Conservation (phyloP, 1,140 invertebrate genomes). For the Phortica variegata region DNA sequence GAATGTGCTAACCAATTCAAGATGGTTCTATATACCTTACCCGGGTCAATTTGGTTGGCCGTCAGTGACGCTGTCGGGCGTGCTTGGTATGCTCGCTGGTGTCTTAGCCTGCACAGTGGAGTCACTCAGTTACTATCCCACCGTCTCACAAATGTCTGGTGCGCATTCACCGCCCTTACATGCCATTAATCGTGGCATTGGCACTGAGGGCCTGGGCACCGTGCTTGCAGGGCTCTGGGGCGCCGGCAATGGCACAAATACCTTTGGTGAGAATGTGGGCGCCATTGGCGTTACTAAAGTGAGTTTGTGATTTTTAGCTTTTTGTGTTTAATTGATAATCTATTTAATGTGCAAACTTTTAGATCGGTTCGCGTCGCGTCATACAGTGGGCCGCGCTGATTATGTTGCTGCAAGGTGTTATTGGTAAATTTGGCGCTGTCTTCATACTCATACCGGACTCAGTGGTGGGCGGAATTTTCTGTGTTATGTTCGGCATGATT, state of each 20-base stretch:
- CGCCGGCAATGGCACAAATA: conserved; percentile 83
- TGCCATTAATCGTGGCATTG: conserved; percentile 84
- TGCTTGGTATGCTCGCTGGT: conserved; percentile 81
- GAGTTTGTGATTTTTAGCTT: background rate
- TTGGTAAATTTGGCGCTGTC: conserved; percentile 81
- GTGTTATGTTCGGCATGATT: conserved; percentile 86
- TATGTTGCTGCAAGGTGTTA: conserved; percentile 77
- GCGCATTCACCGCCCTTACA: conserved; percentile 80
- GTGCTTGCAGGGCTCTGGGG: conserved; percentile 80
- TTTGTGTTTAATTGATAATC: background rate
- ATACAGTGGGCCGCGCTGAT: conserved; percentile 77
- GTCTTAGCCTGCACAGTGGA: conserved; percentile 83
- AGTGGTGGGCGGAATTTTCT: conserved; percentile 84
- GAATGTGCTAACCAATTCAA: conserved; percentile 70
- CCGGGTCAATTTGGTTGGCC: conserved; percentile 87
- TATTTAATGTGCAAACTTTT: background rate
- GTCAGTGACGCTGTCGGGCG: conserved; percentile 65
- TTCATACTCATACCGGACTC: conserved; percentile 88
- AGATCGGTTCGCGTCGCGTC: conserved; percentile 84
- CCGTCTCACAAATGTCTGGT: conserved; percentile 77
- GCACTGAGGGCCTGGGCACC: conserved; percentile 80
- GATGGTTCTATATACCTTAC: conserved; percentile 85
- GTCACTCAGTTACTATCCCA: conserved; percentile 87
- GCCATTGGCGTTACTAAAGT: conserved; percentile 78
- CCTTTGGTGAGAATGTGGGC: conserved; percentile 86